Conservation (phyloP, 1,140 invertebrate genomes). For the Scaptodrosophila lebanonensis region DNA sequence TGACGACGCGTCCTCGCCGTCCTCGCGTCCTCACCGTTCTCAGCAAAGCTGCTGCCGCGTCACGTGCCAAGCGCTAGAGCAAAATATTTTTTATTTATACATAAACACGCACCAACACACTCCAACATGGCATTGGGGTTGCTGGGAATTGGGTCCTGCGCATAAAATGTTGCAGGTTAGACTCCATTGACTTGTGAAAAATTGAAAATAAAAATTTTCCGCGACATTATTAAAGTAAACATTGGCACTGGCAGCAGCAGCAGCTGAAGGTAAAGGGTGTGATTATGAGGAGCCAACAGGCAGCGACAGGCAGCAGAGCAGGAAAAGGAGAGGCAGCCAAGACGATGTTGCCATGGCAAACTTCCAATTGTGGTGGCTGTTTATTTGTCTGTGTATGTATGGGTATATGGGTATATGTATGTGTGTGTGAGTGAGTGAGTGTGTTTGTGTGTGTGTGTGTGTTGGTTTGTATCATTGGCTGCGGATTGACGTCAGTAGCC, state of each 20-base stretch:
- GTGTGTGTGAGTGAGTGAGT: too few species aligned
- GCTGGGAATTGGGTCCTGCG: background rate
- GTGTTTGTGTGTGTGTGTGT: too few species aligned
- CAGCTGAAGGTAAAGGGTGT: conserved; percentile 57
- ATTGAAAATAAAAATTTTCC: conserved; percentile 74
- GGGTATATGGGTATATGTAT: too few species aligned
- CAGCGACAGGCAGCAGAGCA: background rate
- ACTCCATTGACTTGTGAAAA: conserved; percentile 70
- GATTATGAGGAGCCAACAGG: conserved; percentile 66
- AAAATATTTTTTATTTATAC: conserved; percentile 52
- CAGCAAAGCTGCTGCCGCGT: conserved; percentile 52
- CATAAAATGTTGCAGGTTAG: conserved; percentile 54
- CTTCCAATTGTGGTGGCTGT: conserved; percentile 72
- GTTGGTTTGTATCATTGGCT: conserved; percentile 63
- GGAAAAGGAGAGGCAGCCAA: background rate
- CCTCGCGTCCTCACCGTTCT: too few species aligned
- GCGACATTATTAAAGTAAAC: conserved; percentile 75
- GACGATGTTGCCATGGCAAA: conserved; percentile 53
- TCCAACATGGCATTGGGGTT: conserved; percentile 11
- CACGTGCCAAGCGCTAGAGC: conserved; percentile 65
- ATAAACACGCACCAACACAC: conserved; percentile 20
- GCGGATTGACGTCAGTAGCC: conserved; percentile 58
- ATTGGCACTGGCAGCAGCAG: conserved; percentile 42
- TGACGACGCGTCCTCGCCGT: too few species aligned
- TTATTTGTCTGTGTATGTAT: conserved; percentile 30